Evolutionary conservation across 2,888 invertebrate species (phyloP).

Genomic region (Macrosiphum euphorbiae): DNA sequence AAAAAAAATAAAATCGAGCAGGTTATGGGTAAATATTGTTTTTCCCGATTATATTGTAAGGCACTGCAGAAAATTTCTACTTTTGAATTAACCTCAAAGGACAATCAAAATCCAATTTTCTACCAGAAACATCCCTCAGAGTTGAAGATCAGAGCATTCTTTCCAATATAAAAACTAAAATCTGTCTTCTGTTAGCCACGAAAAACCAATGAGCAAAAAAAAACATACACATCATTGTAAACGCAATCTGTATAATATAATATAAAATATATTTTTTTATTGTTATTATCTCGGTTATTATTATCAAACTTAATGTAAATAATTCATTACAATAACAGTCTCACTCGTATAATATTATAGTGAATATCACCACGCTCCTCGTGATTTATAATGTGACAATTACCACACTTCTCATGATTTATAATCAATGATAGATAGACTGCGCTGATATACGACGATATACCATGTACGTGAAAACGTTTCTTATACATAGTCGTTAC

Average conservation of each 20-base stretch:
- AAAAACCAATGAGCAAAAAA: neutral
- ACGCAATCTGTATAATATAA: no score
- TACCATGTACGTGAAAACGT: neutral
- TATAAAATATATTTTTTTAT: neutral
- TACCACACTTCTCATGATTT: neutral
- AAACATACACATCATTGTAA: no score
- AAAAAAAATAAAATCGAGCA: neutral
- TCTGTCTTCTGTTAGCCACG: neutral
- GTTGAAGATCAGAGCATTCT: neutral
- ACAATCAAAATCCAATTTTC: neutral
- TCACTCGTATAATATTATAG: neutral
- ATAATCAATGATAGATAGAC: neutral
- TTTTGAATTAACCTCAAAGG: neutral
- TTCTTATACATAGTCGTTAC: neutral
- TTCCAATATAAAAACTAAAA: neutral
- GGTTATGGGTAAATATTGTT: neutral
- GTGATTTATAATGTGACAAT: slow-evolving; percentile 5
- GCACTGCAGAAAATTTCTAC: neutral
- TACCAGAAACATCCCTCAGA: neutral
- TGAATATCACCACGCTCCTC: neutral
- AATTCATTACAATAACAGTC: neutral
- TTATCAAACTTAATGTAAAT: neutral
- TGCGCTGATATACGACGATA: neutral
- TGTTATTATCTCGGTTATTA: neutral
- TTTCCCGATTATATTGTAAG: neutral